Conservation (phyloP, 2,797 vertebrate species). For the Tachyglossus aculeatus region DNA sequence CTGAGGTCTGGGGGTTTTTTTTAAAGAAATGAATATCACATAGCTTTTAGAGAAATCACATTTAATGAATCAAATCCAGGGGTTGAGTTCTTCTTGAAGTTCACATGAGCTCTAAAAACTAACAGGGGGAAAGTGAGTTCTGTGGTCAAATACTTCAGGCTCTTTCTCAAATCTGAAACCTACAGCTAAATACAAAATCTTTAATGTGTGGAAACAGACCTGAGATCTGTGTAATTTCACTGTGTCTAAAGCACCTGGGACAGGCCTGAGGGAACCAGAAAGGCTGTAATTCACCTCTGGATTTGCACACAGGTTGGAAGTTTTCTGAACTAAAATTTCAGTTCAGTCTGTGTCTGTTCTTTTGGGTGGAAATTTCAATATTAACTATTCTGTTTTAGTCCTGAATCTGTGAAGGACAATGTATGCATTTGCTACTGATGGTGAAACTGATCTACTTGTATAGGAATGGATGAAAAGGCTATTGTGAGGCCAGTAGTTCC, state of each 20-base stretch:
- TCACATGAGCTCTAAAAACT: neutral
- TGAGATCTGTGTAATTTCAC: neutral
- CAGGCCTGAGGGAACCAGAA: neutral
- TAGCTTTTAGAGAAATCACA: constrained; percentile 8
- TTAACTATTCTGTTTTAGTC: too few relatives aligned
- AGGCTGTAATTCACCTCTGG: neutral
- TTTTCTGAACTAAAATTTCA: too few relatives aligned
- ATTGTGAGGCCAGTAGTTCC: too few relatives aligned
- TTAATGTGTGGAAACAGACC: neutral
- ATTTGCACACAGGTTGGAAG: neutral
- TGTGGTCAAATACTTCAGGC: neutral
- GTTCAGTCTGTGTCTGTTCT: too few relatives aligned
- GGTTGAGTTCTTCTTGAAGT: neutral
- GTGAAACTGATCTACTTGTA: too few relatives aligned
- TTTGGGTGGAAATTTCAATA: too few relatives aligned
- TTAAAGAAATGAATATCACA: neutral
- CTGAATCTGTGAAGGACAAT: too few relatives aligned
- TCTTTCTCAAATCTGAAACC: neutral
- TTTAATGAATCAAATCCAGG: constrained; percentile 11
- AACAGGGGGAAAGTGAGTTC: neutral
- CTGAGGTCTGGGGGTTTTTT: neutral
- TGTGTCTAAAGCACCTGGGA: neutral
- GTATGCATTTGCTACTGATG: too few relatives aligned
- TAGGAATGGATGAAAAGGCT: too few relatives aligned
- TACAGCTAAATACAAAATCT: neutral